A percentile compares a stretch with the other conserved stretches of the same genome.
These are phyloP conservation scores for Thaumatotibia leucotreta DNA, from an alignment of 1,140 invertebrate genomes.

Conservation along the genomic window DNA sequence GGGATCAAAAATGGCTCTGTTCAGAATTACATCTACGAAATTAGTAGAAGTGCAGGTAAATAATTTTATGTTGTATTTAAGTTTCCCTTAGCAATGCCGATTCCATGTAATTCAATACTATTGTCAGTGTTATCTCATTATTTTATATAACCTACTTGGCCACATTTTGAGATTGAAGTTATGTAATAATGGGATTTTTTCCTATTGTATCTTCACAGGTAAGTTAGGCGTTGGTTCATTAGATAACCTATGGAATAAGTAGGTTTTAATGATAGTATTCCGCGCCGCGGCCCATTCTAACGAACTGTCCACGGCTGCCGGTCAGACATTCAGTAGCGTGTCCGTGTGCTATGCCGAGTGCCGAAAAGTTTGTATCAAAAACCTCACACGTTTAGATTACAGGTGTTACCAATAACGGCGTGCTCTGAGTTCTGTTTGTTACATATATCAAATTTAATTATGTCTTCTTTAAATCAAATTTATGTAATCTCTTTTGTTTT, in stretches of 20 bases:
- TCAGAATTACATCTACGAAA: constrained; percentile 60
- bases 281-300: neutral
- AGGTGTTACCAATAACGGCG: neutral
- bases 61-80: constrained; percentile 21
- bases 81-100: neutral
- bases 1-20: constrained; percentile 64
- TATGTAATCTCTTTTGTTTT: too few relatives aligned
- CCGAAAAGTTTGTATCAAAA: neutral
- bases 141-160: constrained; percentile 48
- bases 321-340: neutral
- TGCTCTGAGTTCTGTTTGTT: neutral
- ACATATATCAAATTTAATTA: neutral
- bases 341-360: neutral
- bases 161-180: constrained; percentile 57
- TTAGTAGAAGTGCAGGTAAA: constrained; percentile 63
- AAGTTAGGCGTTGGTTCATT: neutral
- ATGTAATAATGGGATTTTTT: constrained; percentile 45
- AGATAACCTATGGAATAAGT: neutral
- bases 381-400: neutral
- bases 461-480: too few relatives aligned
- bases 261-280: neutral
- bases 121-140: neutral
- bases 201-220: neutral
- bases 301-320: neutral
- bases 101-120: constrained; percentile 17